phyloP scores from a whole-genome alignment of 2,113 vertebrate species.

The Candoia aspera region DNA sequence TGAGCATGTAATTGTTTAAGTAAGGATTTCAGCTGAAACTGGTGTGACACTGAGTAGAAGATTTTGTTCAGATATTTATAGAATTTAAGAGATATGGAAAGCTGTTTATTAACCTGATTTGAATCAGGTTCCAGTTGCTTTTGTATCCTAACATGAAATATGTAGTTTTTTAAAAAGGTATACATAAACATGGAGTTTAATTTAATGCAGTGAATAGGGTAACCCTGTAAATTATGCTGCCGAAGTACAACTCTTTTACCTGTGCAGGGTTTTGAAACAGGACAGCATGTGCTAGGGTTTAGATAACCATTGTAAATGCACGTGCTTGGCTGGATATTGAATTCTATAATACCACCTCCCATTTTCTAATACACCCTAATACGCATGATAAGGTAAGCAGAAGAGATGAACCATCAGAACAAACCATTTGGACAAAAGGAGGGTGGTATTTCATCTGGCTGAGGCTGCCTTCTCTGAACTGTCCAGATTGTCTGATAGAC shows the following conservation, averaged over 20 bases:
- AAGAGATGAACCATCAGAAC: not conserved
- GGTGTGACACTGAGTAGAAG: constrained; percentile 22
- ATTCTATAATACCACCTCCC: not conserved
- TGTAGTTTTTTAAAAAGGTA: constrained; percentile 39
- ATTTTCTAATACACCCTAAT: not conserved
- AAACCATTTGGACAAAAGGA: not conserved
- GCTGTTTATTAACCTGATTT: constrained; percentile 41
- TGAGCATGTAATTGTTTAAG: constrained; percentile 47
- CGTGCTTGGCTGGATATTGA: not conserved
- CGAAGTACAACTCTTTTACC: not conserved
- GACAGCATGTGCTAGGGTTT: not conserved
- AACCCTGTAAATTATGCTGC: constrained; percentile 45
- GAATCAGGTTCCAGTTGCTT: constrained; percentile 39
- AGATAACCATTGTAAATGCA: not conserved
- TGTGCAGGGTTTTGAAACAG: not conserved
- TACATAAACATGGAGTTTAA: constrained; percentile 22
- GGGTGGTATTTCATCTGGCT: not conserved
- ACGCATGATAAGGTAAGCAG: not conserved
- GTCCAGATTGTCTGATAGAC: not conserved
- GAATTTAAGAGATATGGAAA: constrained; percentile 51
- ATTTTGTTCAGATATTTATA: constrained; percentile 50
- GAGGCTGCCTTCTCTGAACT: not conserved
- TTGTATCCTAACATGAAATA: constrained; percentile 30
- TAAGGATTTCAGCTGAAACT: constrained; percentile 56
- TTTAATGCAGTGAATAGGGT: constrained; percentile 42